Evolutionary conservation across 2,888 invertebrate genomes (phyloP).

Genomic region (Nephrotoma guestfalica): DNA sequence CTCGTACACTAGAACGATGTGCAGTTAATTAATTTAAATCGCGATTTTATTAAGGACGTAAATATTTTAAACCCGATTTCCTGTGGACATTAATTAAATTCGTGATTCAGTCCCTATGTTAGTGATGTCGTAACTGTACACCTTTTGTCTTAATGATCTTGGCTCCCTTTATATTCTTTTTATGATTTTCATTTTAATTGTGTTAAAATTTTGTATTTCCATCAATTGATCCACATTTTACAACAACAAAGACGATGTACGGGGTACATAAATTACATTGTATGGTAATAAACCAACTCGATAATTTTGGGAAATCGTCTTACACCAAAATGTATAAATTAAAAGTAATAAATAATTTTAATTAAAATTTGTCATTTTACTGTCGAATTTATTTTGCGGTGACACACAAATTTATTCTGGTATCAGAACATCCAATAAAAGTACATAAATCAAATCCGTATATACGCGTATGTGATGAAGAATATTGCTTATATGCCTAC

Average conservation of each 20-base stretch:
- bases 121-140: not conserved
- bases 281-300: too few relatives aligned
- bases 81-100: not conserved
- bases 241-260: too few relatives aligned
- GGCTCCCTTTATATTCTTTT: not conserved
- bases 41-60: too few relatives aligned
- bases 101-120: not conserved
- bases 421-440: not conserved
- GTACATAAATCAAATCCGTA: not conserved
- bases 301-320: too few relatives aligned
- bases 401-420: not conserved
- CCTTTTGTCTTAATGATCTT: not conserved
- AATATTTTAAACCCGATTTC: not conserved
- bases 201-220: not conserved
- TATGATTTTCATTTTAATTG: not conserved
- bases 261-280: too few relatives aligned
- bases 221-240: too few relatives aligned
- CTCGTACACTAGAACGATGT: not conserved
- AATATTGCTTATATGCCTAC: not conserved
- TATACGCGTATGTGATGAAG: not conserved
- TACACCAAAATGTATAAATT: not conserved
- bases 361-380: not conserved
- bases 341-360: not conserved
- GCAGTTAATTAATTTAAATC: not conserved
- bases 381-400: not conserved